Percentiles rank a stretch among this genome's conserved stretches.
These are phyloP conservation scores for Stenodera caucasica DNA, from an alignment of 2,888 invertebrate genomes.

Conservation along the genomic window DNA sequence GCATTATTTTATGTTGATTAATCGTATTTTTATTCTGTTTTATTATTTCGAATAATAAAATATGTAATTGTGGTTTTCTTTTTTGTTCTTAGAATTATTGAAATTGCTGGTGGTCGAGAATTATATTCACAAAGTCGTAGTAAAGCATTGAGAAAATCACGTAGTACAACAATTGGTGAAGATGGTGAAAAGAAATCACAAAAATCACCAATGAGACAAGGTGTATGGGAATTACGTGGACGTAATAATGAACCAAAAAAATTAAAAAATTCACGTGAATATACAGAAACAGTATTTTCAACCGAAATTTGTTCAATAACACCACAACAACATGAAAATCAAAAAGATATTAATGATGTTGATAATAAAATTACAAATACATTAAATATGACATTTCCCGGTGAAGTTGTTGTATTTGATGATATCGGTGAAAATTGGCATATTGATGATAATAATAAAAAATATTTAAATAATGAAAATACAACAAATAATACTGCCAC, in stretches of 20 bases:
- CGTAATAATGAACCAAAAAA: slow-evolving; percentile 54
- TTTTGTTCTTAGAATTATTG: slow-evolving; percentile 62
- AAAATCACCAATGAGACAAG: slow-evolving; percentile 60
- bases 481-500: slow-evolving; percentile 42
- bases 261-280: slow-evolving; percentile 57
- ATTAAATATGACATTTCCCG: slow-evolving; percentile 67
- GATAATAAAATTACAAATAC: slow-evolving; percentile 59
- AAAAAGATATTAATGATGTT: slow-evolving; percentile 45
- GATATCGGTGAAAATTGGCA: slow-evolving; percentile 85
- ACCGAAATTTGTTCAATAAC: slow-evolving; percentile 65
- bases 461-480: slow-evolving; percentile 29
- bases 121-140: slow-evolving; percentile 81
- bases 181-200: slow-evolving; percentile 56
- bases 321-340: slow-evolving; percentile 47
- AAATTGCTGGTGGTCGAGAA: slow-evolving; percentile 81
- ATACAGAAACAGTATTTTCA: slow-evolving; percentile 65
- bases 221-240: slow-evolving; percentile 63
- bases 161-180: slow-evolving; percentile 55
- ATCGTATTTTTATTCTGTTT: background rate
- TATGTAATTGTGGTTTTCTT: background rate
- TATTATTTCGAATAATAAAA: background rate
- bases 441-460: slow-evolving; percentile 46
- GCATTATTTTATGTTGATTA: background rate
- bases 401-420: slow-evolving; percentile 83
- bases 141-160: slow-evolving; percentile 73